phyloP scores from a whole-genome alignment of 1,140 invertebrate species.

The Fopius arisanus region DNA sequence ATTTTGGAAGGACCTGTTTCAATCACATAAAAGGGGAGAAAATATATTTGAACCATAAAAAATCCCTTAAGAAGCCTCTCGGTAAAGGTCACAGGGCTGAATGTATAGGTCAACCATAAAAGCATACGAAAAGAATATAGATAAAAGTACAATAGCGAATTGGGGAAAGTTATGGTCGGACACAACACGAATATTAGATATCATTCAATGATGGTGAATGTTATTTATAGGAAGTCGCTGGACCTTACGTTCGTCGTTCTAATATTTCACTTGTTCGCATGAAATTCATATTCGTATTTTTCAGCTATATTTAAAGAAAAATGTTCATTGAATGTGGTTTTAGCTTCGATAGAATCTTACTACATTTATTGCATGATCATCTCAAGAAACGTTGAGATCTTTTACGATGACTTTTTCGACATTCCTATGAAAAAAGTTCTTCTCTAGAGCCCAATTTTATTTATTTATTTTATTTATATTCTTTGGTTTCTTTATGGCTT shows the following conservation, averaged over 20 bases:
- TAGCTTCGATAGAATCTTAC: background rate
- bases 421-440: background rate
- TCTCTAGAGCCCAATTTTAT: background rate
- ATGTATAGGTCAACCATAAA: constrained; percentile 40
- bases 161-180: constrained; percentile 15
- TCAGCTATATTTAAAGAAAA: background rate
- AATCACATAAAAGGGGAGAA: too few species aligned
- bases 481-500: too few species aligned
- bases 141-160: constrained; percentile 46
- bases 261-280: constrained; percentile 59
- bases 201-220: constrained; percentile 46
- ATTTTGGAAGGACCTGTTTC: too few species aligned
- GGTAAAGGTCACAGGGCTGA: too few species aligned
- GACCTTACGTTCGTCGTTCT: constrained; percentile 35
- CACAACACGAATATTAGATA: constrained; percentile 51
- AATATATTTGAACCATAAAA: too few species aligned
- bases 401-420: background rate
- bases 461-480: too few species aligned
- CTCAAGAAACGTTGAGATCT: background rate
- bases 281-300: constrained; percentile 35
- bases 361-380: background rate
- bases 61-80: too few species aligned
- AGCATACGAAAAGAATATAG: constrained; percentile 56
- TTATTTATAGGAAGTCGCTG: constrained; percentile 51
- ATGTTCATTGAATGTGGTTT: background rate